Conservation (phyloP, 1,140 invertebrate genomes). For the Trissolcus basalis region DNA sequence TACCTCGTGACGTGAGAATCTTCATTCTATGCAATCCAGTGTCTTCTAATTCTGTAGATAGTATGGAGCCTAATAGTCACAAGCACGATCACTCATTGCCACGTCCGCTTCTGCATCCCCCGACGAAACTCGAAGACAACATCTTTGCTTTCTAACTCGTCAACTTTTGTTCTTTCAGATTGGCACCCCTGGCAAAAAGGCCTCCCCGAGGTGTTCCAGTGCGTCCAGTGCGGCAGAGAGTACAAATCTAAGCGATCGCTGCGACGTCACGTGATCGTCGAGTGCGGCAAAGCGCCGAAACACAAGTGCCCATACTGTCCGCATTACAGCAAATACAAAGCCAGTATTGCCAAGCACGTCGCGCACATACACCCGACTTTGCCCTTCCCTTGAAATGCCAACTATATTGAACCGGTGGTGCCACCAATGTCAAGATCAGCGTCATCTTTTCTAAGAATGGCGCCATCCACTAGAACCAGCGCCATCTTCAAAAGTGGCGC, state of each 20-base stretch:
- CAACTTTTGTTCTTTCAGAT: slow-evolving; percentile 44
- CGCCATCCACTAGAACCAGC: too few relatives aligned
- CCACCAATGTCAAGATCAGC: too few relatives aligned
- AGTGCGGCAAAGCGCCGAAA: slow-evolving; percentile 79
- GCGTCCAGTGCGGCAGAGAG: slow-evolving; percentile 79
- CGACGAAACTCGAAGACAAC: not conserved
- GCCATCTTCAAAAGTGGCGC: too few relatives aligned
- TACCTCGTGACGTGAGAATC: not conserved
- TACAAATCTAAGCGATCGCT: slow-evolving; percentile 78
- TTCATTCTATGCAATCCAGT: too few relatives aligned
- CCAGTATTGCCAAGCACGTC: slow-evolving; percentile 75
- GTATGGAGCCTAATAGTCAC: slow-evolving; percentile 15
- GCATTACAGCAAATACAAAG: slow-evolving; percentile 77
- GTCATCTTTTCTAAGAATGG: too few relatives aligned
- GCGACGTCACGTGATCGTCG: slow-evolving; percentile 78
- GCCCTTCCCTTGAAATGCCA: slow-evolving; percentile 28
- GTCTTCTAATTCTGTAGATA: slow-evolving; percentile 7
- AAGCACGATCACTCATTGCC: slow-evolving; percentile 38
- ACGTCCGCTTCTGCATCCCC: slow-evolving; percentile 26
- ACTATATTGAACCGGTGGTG: too few relatives aligned
- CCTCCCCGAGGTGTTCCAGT: slow-evolving; percentile 76
- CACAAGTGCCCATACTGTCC: slow-evolving; percentile 77
- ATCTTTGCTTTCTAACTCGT: slow-evolving; percentile 23
- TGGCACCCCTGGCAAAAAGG: slow-evolving; percentile 26
- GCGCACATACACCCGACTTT: slow-evolving; percentile 63